Evolutionary conservation across 92 coral and sea anemone species (phyloP), one percentile per base, ranked within the genome.

Genomic region (Epizoanthus scotinus): DNA sequence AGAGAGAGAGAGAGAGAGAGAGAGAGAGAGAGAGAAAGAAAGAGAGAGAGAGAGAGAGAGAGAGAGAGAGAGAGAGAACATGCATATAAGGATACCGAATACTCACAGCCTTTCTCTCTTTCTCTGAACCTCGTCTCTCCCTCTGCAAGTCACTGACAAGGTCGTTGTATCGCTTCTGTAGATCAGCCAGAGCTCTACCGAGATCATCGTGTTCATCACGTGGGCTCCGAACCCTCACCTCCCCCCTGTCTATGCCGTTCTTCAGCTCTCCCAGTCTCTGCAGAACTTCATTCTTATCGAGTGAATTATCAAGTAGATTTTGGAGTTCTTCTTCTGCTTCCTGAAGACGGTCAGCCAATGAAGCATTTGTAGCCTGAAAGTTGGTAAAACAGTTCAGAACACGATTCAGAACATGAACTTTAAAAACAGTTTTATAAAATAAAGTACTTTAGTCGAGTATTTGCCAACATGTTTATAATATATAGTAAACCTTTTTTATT

Each of bases 261-360:
- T 73, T 72, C 26, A 95, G 83, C 47, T 86, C 93, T 8, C 78
- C 91, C 78, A 95, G 89, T 57, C 95, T 84, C 69, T 85, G 84
- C 57, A 90, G 61, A 38, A 93, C 91, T 10, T 88, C 93, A 24
- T 85, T 97, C 67, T 93, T 93, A 67, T 90, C 95, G 14, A 89
- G 54, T 6, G 87, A 58, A 34, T 84, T 82, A 27, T 85, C 89
- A 34, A 83, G 67, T 40, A 44, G 78, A 38, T 71, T 86, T 1
- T 69, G 53, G 68, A 93, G 89, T 58, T 95, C 95, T 29, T 90
- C 83, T 31, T 95, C 98, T 52, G 97, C 91, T 62, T 93, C 98
- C 42, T 74, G 82, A 13, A 95, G 86, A 18, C 98, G 90, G 40
- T 93, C 91, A 53, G 89, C 88, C 17, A 95, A 85, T 40, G 97